Percentiles rank a stretch among this genome's conserved stretches.
Conservation (phyloP, 1,140 invertebrate genomes). For the Anagrus nilaparvatae region DNA sequence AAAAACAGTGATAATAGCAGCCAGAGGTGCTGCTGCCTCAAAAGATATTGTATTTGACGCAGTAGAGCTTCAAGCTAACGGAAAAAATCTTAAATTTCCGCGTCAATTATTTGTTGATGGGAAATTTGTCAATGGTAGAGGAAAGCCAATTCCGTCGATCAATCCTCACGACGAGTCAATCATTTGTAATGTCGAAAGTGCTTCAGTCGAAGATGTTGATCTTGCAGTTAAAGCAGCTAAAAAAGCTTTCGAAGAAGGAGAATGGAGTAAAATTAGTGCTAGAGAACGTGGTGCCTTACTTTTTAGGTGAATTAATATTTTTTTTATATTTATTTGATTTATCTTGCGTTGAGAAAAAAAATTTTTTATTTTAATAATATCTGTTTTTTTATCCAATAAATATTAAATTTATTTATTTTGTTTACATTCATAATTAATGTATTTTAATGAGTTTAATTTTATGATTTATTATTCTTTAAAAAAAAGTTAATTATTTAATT, state of each 20-base stretch:
- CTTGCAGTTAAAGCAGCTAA: constrained; percentile 77
- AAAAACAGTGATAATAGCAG: constrained; percentile 52
- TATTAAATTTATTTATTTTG: no score
- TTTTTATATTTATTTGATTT: no score
- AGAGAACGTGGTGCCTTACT: constrained; percentile 68
- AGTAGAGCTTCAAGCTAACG: constrained; percentile 69
- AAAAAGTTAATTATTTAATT: no score
- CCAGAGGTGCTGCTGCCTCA: constrained; percentile 47
- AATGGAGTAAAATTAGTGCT: constrained; percentile 81
- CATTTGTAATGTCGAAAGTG: constrained; percentile 65
- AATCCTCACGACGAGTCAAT: constrained; percentile 81
- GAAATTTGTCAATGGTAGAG: constrained; percentile 71
- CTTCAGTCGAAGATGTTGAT: constrained; percentile 71
- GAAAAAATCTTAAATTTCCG: constrained; percentile 74
- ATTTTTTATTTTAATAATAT: no score
- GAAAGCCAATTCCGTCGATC: constrained; percentile 53
- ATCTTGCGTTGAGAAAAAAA: no score
- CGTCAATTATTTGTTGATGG: constrained; percentile 88
- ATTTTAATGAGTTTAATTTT: no score
- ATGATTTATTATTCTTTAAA: no score
- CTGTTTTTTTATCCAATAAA: no score
- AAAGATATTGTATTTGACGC: constrained; percentile 57
- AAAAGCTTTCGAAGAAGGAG: constrained; percentile 75
- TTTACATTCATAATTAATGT: no score
- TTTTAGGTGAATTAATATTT: constrained; percentile 52